Base-by-base conservation (phyloP, 2,888 invertebrate genomes). In the Mellilla xanthometata region DNA sequence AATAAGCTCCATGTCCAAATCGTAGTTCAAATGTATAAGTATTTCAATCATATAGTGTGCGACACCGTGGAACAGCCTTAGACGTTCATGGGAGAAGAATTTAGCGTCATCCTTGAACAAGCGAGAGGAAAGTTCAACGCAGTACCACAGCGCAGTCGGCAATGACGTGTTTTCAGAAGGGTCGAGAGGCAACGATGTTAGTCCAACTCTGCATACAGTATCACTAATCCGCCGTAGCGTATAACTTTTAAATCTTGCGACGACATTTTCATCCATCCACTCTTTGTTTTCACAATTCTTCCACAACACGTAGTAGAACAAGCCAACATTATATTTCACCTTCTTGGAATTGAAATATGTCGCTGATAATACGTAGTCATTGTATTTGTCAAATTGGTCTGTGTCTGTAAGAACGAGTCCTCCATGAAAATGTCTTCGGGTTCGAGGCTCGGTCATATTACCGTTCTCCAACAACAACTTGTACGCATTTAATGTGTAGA, bases 221-320 rank as follows among this genome's bases (percentile, higher is more conserved):
- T 3, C 6, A 5, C 6, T 6, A 19, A 19, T 19, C 3, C 15
- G 15, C 15, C 15, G 3, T 6, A 19, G 3, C 15, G 6, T 6
- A 19, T 19, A 19, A 5, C 4, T 5, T 6, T 19, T 19, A 6
- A 19, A 19, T 19, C 15, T 19, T 19, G 3, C 15, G 68, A 19
- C 15, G 15, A 19, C 15, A 19, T 19, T 19, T 19, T 6, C 6
- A 15, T 75, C 72, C 74, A 74, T 74, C 74, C 74, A 74, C 30
- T 69, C 52, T 57, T 75, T 75, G 4, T 57, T 65, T 49, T 72
- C 73, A 49, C 69, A 70, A 30, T 60, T 71, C 51, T 74, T 75
- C 72, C 65, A 74, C 43, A 75, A 24, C 19, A 72, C 64, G 13
- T 36, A 76, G 46, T 76, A 75, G 42, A 73, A 72, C 38, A 75